Evolutionary conservation across 2,888 invertebrate species (phyloP), one percentile per base, ranked within the genome.

Genomic region (Polyommatus icarus): DNA sequence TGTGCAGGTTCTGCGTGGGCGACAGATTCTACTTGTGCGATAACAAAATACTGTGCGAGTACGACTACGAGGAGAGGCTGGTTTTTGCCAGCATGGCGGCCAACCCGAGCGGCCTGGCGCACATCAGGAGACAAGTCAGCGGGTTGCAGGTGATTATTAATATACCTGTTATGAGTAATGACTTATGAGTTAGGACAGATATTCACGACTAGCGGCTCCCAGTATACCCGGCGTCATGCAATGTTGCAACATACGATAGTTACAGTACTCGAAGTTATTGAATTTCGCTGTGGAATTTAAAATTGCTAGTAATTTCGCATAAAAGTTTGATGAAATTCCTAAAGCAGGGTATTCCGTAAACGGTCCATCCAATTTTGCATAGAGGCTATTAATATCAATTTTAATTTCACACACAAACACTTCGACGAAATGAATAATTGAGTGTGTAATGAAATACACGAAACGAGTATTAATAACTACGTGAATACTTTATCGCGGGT

Each of bases 1-100:
- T 83, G 87, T 84, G 46, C 89, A 98, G 98, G 96, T 98, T 98
- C 95, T 98, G 98, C 94, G 98, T 98, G 76, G 98, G 98, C 40
- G 98, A 98, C 91, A 95, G 97, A 86, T 98, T 98, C 91, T 98
- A 98, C 93, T 95, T 98, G 85, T 98, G 97, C 91, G 98, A 98
- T 94, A 98, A 98, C 95, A 98, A 98, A 95, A 98, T 98, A 84
- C 95, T 98, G 75, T 98, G 98, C 94, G 98, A 98, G 91, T 98
- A 98, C 92, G 98, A 98, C 93, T 98, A 98, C 91, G 98, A 98
- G 87, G 98, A 98, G 91, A 93, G 98, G 84, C 95, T 98, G 91
- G 97, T 98, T 85, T 98, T 98, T 88, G 98, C 98, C 77, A 97
- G 97, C 89, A 97, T 98, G 96, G 97, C 97, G 10, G 96, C 97